A percentile compares a stretch with the other conserved stretches of the same genome.
Conservation (phyloP, 2,888 invertebrate genomes). For the Anagyrus pseudococci region DNA sequence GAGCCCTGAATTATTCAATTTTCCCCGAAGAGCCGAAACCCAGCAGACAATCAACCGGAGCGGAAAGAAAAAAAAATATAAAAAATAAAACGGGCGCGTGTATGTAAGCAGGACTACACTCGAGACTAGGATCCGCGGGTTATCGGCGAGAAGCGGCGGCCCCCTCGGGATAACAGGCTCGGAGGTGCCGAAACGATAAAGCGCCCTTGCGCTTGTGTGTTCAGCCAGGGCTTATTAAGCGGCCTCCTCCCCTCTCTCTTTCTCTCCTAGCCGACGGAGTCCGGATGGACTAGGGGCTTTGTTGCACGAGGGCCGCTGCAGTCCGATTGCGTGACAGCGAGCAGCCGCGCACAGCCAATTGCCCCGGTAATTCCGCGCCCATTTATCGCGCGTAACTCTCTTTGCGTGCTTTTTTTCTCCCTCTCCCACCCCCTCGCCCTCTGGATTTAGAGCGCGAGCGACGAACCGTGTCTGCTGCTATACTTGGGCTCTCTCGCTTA, state of each 20-base stretch:
- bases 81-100: too few relatives aligned
- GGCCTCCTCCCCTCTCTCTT: not conserved
- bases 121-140: not conserved
- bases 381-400: conserved; percentile 46
- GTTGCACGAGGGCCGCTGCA: conserved; percentile 43
- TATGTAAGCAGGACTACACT: not conserved
- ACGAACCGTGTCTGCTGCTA: too few relatives aligned
- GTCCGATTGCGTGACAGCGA: conserved; percentile 56
- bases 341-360: conserved; percentile 46
- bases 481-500: too few relatives aligned
- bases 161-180: not conserved
- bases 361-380: conserved; percentile 49
- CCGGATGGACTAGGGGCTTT: conserved; percentile 36
- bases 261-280: conserved; percentile 13
- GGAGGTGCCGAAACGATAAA: too few relatives aligned
- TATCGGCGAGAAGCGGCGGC: not conserved
- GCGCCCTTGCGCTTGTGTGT: not conserved
- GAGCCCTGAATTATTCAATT: conserved; percentile 27
- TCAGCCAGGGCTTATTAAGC: conserved; percentile 24
- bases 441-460: too few relatives aligned
- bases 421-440: conserved; percentile 1
- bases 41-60: conserved; percentile 19
- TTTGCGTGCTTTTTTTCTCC: not conserved
- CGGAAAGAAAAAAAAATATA: not conserved
- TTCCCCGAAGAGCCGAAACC: conserved; percentile 28